Evolutionary conservation across 2,888 invertebrate species (phyloP).

Genomic region (Luffia ferchaultella): DNA sequence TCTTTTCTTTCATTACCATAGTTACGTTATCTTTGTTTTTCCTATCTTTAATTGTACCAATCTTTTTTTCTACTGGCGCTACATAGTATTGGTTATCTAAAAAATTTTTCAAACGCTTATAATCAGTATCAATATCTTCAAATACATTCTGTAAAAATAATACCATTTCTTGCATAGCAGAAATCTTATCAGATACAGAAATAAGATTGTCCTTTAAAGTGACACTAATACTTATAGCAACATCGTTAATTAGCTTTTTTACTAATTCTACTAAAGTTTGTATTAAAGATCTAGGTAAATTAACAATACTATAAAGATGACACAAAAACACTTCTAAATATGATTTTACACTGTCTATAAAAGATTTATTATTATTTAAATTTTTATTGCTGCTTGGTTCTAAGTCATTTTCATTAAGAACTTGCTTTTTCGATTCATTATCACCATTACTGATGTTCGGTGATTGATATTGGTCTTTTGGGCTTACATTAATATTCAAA

Average conservation of each 20-base stretch:
- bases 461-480: not conserved
- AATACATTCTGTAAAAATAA: conserved; percentile 4
- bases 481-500: not conserved
- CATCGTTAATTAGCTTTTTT: conserved; percentile 2
- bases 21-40: conserved; percentile 1
- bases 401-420: not conserved
- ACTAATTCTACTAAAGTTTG: conserved; percentile 5
- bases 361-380: not conserved
- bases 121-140: conserved; percentile 4
- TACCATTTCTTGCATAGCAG: conserved; percentile 3
- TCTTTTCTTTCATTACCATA: conserved; percentile 6
- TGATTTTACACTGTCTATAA: conserved; percentile 4
- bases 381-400: not conserved
- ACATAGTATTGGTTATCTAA: conserved; percentile 4
- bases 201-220: not conserved
- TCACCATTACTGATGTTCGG: not conserved
- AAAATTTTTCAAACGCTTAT: conserved; percentile 5
- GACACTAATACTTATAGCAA: conserved; percentile 1
- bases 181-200: conserved; percentile 1
- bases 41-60: conserved; percentile 4
- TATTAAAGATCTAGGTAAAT: conserved; percentile 5
- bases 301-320: conserved; percentile 1
- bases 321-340: conserved; percentile 2
- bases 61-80: conserved; percentile 3
- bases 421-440: not conserved